Evolutionary conservation across 2,113 vertebrate species (phyloP), one percentile per base, ranked within the genome.

Genomic region (Marmota flaviventris): DNA sequence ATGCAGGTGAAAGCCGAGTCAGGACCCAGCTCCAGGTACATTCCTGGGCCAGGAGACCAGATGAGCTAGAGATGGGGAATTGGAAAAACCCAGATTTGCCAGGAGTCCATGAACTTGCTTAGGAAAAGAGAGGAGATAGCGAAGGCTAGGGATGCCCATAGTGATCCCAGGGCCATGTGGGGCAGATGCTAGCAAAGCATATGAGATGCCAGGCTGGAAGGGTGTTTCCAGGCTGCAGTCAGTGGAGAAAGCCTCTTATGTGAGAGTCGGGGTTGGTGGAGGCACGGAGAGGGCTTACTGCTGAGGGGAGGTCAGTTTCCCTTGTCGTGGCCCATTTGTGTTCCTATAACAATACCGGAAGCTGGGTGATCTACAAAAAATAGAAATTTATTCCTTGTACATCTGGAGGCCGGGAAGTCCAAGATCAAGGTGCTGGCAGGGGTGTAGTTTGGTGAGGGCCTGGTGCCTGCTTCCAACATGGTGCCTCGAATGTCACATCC

Each of bases 201-300:
- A 45, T 45, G 42, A 7, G 42, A 45, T 45, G 42, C 58, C 61
- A 16, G 37, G 37, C 51, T 24, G 29, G 34, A 8, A 61, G 34
- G 56, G 11, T 58, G 11, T 85, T 70, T 58, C 22, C 86, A 76
- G 78, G 14, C 51, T 72, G 20, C 83, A 39, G 48, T 63, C 22
- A 17, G n/a, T 27, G 39, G 37, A 45, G 4, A 70, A 34, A 2
- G 18, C 39, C 42, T 91, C 25, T 39, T 32, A 0, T 17, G 2
- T 24, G 29, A 37, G 72, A 13, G 3, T 14, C 0, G 48, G 25
- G 8, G 25, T 7, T 13, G 53, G n/a, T 25, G 77, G 8, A 34
- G 8, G 37, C 10, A 58, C 17, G 20, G 25, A 3, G 6, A 58
- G 45, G 7, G 7, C 14, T 3, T 4, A 2, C 1, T 14, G 48